Percentiles rank a stretch among this genome's conserved stretches.
phyloP scores from a whole-genome alignment of 2,113 vertebrate genomes.

The Hemibagrus wyckioides region DNA sequence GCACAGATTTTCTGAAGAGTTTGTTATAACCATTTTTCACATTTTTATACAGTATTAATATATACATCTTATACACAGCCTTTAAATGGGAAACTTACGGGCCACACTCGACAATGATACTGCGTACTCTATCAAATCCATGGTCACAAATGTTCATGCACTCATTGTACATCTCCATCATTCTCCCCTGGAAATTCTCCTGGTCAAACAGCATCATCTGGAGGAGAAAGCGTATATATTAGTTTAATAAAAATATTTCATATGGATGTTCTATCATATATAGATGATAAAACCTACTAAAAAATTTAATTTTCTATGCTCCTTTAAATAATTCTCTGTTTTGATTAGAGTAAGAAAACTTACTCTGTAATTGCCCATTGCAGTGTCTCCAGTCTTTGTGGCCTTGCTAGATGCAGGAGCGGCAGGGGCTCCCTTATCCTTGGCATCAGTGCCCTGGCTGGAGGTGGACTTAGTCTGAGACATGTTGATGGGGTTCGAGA shows the following conservation, averaged over 20 bases:
- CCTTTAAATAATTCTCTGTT: background rate
- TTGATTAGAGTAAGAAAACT: slow-evolving; percentile 58
- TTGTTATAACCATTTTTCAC: background rate
- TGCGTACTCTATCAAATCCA: slow-evolving; percentile 87
- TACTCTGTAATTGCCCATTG: slow-evolving; percentile 83
- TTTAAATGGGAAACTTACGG: slow-evolving; percentile 81
- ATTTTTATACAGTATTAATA: background rate
- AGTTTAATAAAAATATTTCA: background rate
- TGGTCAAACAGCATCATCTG: slow-evolving; percentile 90
- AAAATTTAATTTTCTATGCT: background rate
- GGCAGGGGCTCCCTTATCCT: slow-evolving; percentile 78
- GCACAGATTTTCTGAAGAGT: background rate
- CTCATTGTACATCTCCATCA: slow-evolving; percentile 86
- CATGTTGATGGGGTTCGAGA: slow-evolving; percentile 76
- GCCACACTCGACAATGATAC: slow-evolving; percentile 87
- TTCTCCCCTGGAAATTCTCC: slow-evolving; percentile 94
- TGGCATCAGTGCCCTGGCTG: slow-evolving; percentile 79
- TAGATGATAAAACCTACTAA: background rate
- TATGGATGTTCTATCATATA: background rate
- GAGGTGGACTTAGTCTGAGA: slow-evolving; percentile 82
- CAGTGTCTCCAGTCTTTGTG: slow-evolving; percentile 79
- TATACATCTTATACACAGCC: background rate
- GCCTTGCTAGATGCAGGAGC: slow-evolving; percentile 73
- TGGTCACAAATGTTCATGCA: slow-evolving; percentile 87
- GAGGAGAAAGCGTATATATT: slow-evolving; percentile 10